Evolutionary conservation across 2,888 invertebrate species (phyloP).

Genomic region (Pheosia gnoma): DNA sequence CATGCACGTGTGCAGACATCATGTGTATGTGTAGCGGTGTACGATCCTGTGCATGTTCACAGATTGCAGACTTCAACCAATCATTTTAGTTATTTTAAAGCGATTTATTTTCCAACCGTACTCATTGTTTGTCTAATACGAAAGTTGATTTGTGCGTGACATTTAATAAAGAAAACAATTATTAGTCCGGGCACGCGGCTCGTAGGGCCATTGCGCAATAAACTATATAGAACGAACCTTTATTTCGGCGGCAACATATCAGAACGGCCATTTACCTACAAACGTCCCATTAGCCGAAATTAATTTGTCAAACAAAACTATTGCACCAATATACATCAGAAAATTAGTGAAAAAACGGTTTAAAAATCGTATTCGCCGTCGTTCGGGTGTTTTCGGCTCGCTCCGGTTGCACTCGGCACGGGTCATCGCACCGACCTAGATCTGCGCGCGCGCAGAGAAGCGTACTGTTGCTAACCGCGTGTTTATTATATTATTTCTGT

Average conservation of each 20-base stretch:
- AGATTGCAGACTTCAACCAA: not conserved
- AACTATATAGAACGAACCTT: conserved; percentile 18
- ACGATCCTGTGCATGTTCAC: no score
- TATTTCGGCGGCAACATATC: conserved; percentile 22
- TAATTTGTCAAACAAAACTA: conserved; percentile 36
- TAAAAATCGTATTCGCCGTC: conserved; percentile 20
- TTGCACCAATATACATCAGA: conserved; percentile 23
- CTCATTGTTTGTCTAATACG: conserved; percentile 31
- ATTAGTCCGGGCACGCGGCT: conserved; percentile 29
- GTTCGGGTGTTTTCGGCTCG: conserved; percentile 33
- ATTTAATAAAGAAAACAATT: conserved; percentile 46
- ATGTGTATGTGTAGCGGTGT: no score
- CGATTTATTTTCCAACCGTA: conserved; percentile 32
- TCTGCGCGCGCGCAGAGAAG: conserved; percentile 42
- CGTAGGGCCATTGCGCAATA: conserved; percentile 25
- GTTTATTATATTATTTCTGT: conserved; percentile 40
- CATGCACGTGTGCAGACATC: no score
- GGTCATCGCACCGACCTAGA: conserved; percentile 67
- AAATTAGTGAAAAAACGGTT: conserved; percentile 27
- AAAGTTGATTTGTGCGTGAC: conserved; percentile 37
- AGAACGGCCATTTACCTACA: conserved; percentile 34
- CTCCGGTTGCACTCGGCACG: conserved; percentile 46
- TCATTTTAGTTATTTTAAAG: conserved; percentile 20
- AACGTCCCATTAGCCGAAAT: conserved; percentile 34
- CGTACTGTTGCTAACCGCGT: conserved; percentile 36